Base-by-base conservation (phyloP, 2,888 invertebrate genomes). In the Serripes groenlandicus region DNA sequence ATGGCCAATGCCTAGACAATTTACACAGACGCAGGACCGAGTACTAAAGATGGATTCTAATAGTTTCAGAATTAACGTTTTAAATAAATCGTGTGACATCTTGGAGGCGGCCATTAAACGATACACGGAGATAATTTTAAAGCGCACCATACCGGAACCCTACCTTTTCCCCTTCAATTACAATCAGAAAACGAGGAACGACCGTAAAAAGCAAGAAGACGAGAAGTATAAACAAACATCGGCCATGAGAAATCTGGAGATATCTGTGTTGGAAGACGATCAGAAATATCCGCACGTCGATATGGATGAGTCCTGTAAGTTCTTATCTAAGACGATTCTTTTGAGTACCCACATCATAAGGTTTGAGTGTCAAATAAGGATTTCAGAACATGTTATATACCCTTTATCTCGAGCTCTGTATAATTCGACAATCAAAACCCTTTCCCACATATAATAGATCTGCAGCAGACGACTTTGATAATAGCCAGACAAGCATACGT, bases 91-190 rank as follows among this genome's bases (percentile, higher is more conserved):
- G 11, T 96, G 96, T 91, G 95, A 95, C 73, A 95, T 96, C 62
- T 90, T 96, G n/a, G 94, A 95, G 54, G 94, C 95, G 52, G 96
- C 96, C 0, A 88, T 96, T 9, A 88, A 91, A 68, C 94, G 96
- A 49, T 96, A 96, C 88, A 93, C 93, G 78, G 90, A 93, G 3
- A 94, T 95, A 18, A 95, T 96, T 62, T 91, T 93, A 32, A 75
- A 82, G 23, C 78, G 74, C 37, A 70, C 83, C 0, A 49, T 79
- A 9, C 86, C 86, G 32, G 88, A 90, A 7, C 79, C 81, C 42
- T 88, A 88, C 68, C 75, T 79, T 68, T 84, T 83, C 64, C 35
- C 85, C 23, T 81, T 81, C 56, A 83, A 84, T 78, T 81, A 68
- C 34, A 64, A 84, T 49, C 69, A 81, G 26, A 72, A 66, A 30